These are phyloP conservation scores for Luidia sarsii DNA, from an alignment of 53 echinoderm and acorn worm genomes.

Conservation along the genomic window DNA sequence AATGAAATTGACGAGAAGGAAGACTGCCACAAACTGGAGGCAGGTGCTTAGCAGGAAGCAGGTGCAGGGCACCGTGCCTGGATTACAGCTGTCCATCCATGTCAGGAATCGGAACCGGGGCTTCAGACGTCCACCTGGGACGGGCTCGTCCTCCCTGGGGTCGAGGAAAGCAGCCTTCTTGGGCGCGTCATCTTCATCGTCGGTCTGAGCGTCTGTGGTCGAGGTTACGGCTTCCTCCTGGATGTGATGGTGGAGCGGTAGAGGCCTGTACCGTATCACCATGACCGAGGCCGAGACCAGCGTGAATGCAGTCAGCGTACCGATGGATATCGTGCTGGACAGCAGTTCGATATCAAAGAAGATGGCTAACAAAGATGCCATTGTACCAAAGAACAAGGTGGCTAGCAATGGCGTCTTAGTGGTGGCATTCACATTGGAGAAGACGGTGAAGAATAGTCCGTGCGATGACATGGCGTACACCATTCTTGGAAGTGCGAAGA, in stretches of 20 bases:
- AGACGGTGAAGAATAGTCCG: conserved; percentile 55
- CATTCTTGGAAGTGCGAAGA: conserved; percentile 65
- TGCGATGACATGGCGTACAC: conserved; percentile 74
- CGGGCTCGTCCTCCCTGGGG: not conserved
- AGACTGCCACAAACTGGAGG: conserved; percentile 20
- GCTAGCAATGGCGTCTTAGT: conserved; percentile 69
- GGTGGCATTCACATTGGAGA: conserved; percentile 45
- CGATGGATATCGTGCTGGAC: conserved; percentile 66
- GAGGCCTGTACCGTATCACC: conserved; percentile 58
- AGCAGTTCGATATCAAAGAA: conserved; percentile 53
- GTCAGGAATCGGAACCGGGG: conserved; percentile 24
- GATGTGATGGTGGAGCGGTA: conserved; percentile 2
- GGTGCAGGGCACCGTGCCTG: conserved; percentile 54
- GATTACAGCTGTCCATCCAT: conserved; percentile 19
- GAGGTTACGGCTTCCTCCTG: not conserved
- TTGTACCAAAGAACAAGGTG: conserved; percentile 50
- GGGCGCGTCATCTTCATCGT: not conserved
- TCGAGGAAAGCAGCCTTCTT: not conserved
- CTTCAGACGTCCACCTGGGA: conserved; percentile 11
- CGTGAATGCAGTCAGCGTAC: conserved; percentile 62
- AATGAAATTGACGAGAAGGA: conserved; percentile 5
- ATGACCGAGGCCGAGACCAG: conserved; percentile 65
- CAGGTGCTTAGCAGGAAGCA: conserved; percentile 39
- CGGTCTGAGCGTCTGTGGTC: not conserved
- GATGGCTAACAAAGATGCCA: conserved; percentile 34